phyloP scores from a whole-genome alignment of 2,888 invertebrate genomes.

The Tetropium fuscum region DNA sequence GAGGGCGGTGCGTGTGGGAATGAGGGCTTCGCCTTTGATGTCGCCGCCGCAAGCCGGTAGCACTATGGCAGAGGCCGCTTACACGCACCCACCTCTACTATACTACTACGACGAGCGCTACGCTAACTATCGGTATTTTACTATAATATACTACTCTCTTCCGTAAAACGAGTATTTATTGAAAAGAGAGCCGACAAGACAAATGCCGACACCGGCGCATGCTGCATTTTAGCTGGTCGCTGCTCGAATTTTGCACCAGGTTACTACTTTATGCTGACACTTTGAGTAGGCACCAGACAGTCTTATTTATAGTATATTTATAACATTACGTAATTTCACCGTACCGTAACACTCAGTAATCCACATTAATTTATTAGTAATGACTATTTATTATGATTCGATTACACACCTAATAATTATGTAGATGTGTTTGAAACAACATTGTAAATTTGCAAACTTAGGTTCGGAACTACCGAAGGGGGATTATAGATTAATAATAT shows the following conservation, averaged over 20 bases:
- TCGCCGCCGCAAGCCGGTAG: constrained; percentile 49
- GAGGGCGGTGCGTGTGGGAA: constrained; percentile 58
- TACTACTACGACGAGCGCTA: constrained; percentile 24
- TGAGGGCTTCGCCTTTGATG: constrained; percentile 55
- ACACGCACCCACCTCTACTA: constrained; percentile 37
- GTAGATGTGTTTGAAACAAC: no score
- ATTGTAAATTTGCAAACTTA: no score
- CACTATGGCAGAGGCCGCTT: constrained; percentile 29
- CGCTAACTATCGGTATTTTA: constrained; percentile 37
- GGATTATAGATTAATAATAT: no score
- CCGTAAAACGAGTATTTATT: constrained; percentile 46
- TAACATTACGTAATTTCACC: not conserved
- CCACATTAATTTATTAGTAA: no score
- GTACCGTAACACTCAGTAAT: no score
- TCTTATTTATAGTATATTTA: constrained; percentile 2
- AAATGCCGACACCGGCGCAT: constrained; percentile 34
- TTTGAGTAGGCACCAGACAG: not conserved
- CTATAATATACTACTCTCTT: constrained; percentile 46
- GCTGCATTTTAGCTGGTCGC: constrained; percentile 39
- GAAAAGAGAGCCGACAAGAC: constrained; percentile 37
- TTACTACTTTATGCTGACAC: not conserved
- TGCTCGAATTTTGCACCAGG: constrained; percentile 33
- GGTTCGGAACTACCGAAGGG: no score
- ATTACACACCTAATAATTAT: no score
- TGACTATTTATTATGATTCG: no score